These are phyloP conservation scores for Malurus elegans DNA, from an alignment of 2,113 vertebrate genomes.

Conservation along the genomic window DNA sequence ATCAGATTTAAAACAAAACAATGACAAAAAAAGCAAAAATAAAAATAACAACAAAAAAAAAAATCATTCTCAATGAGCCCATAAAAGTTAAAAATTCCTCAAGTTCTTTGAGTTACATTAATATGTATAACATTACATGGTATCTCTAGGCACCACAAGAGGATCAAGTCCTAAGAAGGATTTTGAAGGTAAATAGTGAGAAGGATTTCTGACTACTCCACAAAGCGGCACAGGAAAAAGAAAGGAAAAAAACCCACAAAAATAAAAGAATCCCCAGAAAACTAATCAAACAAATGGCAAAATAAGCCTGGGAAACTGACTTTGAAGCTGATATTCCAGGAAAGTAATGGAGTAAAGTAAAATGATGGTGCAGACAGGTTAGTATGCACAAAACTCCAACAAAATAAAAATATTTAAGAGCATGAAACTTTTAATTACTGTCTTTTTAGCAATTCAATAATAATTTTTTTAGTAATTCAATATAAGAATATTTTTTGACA, in stretches of 20 bases:
- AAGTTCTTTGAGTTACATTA: background rate
- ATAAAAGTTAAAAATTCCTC: background rate
- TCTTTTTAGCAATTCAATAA: background rate
- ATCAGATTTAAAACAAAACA: background rate
- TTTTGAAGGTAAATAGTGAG: background rate
- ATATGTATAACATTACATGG: rapidly evolving
- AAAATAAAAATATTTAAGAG: background rate
- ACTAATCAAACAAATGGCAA: background rate
- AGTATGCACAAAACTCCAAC: background rate
- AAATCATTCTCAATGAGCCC: background rate
- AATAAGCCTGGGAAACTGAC: background rate
- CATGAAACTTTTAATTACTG: background rate
- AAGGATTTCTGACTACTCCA: background rate
- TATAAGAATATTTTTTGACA: background rate
- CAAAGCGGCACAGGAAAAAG: background rate
- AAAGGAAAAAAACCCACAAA: background rate
- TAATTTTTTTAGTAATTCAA: background rate
- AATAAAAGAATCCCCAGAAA: background rate
- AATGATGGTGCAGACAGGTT: background rate
- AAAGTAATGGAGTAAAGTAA: background rate
- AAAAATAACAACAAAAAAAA: no score
- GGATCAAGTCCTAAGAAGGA: background rate
- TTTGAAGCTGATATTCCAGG: background rate
- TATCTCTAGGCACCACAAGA: background rate
- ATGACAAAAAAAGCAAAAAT: no score